Conservation (phyloP, 2,888 invertebrate species). For the Brenthis hecate region DNA sequence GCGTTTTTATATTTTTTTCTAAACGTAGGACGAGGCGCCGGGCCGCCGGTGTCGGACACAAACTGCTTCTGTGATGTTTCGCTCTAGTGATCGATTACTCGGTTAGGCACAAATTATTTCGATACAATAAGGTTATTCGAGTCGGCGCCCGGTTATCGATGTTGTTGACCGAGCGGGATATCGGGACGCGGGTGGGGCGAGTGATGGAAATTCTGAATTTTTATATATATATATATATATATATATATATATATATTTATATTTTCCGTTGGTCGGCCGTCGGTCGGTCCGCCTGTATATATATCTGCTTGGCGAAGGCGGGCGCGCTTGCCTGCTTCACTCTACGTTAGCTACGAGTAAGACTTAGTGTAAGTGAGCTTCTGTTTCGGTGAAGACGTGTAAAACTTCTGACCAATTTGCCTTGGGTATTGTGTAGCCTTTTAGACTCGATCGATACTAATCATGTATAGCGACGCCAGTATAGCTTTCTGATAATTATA, state of each 20-base stretch:
- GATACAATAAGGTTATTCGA: constrained; percentile 38
- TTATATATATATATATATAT: constrained; percentile 50
- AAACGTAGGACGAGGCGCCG: constrained; percentile 59
- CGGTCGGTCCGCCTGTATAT: constrained; percentile 72
- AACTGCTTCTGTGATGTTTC: constrained; percentile 76
- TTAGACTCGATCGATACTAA: constrained; percentile 75
- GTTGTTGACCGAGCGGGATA: constrained; percentile 3
- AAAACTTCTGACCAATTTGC: constrained; percentile 82
- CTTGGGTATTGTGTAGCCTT: constrained; percentile 81
- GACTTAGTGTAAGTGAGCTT: constrained; percentile 76
- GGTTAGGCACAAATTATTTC: constrained; percentile 52
- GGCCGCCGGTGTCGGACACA: constrained; percentile 65
- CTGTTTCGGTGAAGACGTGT: constrained; percentile 72
- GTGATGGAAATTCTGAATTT: constrained; percentile 52
- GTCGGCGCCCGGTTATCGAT: constrained; percentile 21
- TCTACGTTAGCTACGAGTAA: constrained; percentile 65
- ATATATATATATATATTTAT: constrained; percentile 1
- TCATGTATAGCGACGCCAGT: constrained; percentile 78
- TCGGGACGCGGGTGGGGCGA: constrained; percentile 39
- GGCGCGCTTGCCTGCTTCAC: constrained; percentile 70
- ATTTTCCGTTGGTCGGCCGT: constrained; percentile 41
- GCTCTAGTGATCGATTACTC: constrained; percentile 59
- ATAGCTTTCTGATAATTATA: constrained; percentile 71
- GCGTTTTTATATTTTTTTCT: constrained; percentile 77
- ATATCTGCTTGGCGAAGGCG: constrained; percentile 57